Percentiles rank a stretch among this genome's conserved stretches.
Conservation (phyloP, 2,113 vertebrate species). For the Shinisaurus crocodilurus region DNA sequence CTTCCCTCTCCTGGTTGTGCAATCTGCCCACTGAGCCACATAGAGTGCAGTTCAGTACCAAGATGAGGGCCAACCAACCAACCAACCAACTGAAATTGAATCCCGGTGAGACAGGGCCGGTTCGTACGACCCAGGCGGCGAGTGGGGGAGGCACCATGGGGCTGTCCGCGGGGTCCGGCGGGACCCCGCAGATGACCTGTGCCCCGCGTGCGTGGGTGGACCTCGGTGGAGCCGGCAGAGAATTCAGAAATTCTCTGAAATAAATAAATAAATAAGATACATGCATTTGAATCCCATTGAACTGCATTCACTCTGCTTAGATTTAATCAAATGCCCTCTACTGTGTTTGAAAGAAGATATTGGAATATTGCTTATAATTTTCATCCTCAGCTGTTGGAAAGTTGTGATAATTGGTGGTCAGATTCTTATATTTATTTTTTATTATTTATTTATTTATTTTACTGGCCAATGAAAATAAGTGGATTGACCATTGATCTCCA, state of each 20-base stretch:
- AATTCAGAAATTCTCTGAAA: too few relatives aligned
- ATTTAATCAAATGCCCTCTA: not conserved
- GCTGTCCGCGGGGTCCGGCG: too few relatives aligned
- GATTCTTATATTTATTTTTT: too few relatives aligned
- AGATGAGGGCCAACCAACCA: too few relatives aligned
- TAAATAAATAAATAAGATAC: not conserved
- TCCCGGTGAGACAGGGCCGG: too few relatives aligned
- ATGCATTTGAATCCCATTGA: not conserved
- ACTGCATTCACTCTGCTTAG: not conserved
- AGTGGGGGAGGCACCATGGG: too few relatives aligned
- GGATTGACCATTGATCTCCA: not conserved
- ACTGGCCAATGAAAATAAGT: not conserved
- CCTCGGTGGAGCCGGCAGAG: too few relatives aligned
- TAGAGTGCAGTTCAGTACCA: not conserved
- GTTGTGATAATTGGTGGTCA: not conserved
- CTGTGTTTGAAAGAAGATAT: not conserved
- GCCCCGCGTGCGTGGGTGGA: too few relatives aligned
- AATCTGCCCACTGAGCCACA: not conserved
- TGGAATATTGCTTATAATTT: not conserved
- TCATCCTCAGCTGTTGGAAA: not conserved
- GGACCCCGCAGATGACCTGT: too few relatives aligned
- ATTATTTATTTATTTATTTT: not conserved
- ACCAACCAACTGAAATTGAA: too few relatives aligned
- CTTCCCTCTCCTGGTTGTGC: not conserved
- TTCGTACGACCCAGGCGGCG: too few relatives aligned